phyloP scores from a whole-genome alignment of 2,888 invertebrate genomes.

The Panorpa germanica region DNA sequence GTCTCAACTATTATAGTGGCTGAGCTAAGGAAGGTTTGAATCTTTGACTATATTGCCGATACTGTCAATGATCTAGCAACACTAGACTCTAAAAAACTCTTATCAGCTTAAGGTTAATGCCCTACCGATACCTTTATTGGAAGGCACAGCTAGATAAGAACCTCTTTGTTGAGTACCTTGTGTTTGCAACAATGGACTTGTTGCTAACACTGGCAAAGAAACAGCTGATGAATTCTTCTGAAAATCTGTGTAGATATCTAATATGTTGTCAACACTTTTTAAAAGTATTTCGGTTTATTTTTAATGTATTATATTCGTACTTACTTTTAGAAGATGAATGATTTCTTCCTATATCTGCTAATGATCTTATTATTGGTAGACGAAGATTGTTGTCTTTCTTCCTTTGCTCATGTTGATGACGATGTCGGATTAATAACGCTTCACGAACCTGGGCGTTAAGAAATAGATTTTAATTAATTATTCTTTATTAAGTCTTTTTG shows the following conservation, averaged over 20 bases:
- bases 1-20: no score
- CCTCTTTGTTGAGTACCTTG: constrained; percentile 25
- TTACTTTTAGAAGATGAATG: constrained; percentile 91
- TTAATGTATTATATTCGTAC: constrained; percentile 22
- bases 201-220: no score
- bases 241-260: constrained; percentile 1
- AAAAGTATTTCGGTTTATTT: no score
- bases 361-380: constrained; percentile 75
- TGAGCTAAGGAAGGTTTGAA: no score
- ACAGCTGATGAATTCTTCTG: no score
- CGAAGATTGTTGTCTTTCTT: constrained; percentile 48
- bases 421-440: constrained; percentile 70
- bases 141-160: constrained; percentile 42
- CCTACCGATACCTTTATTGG: no score
- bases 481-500: constrained; percentile 2
- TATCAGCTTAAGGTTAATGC: no score
- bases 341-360: constrained; percentile 91
- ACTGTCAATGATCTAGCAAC: no score
- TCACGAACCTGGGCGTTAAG: no score
- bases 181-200: constrained; percentile 6
- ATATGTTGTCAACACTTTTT: constrained; percentile 19
- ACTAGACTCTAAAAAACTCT: no score
- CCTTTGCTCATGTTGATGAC: constrained; percentile 81
- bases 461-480: neutral
- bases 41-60: no score